Evolutionary conservation across 2,113 vertebrate genomes (phyloP), one percentile per base, ranked within the genome.

Genomic region (Corythornis vintsioides): DNA sequence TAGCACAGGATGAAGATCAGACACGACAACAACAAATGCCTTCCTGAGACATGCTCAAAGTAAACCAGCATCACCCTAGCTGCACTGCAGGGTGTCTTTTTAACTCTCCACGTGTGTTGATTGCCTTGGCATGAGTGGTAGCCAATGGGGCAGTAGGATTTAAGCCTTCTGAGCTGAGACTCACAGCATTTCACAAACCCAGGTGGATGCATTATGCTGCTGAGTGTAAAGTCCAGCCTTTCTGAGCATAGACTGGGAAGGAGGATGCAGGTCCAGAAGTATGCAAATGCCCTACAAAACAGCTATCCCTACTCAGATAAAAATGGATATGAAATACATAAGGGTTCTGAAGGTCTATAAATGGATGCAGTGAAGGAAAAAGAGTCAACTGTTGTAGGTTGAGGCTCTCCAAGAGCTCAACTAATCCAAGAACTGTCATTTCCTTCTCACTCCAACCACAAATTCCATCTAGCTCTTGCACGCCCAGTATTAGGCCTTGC

Each of bases 101-200:
- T n/a, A 35, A 9, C 24, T 65, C 67, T 61, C 16, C 22, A 2
- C 35, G 17, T 13, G 15, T 4, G 35, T 21, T 63, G 3, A 0
- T 19, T 86, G 18, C 22, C 28, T 47, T 67, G 28, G 55, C 10
- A 33, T 38, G 28, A 79, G 25, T 28, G 8, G 48, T 15, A 79
- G 31, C 6, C 3, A 1, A 29, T 4, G 9, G 11, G 8, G 15
- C 2, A 0, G 10, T 18, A 59, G 28, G n/a, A 75, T 71, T 56
- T 38, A 71, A 43, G 5, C 17, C 10, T 75, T 82, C 31, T 22
- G 43, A 47, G 16, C 0, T 52, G 20, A 18, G 15, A 66, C 9
- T 6, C 35, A 57, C 8, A 40, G 17, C 22, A 35, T 43, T 92
- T 89, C 43, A 78, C 43, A 87, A 73, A 69, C 29, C 5, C 61